Conservation (phyloP, 2,797 vertebrate species). For the Gephyroberyx darwinii region DNA sequence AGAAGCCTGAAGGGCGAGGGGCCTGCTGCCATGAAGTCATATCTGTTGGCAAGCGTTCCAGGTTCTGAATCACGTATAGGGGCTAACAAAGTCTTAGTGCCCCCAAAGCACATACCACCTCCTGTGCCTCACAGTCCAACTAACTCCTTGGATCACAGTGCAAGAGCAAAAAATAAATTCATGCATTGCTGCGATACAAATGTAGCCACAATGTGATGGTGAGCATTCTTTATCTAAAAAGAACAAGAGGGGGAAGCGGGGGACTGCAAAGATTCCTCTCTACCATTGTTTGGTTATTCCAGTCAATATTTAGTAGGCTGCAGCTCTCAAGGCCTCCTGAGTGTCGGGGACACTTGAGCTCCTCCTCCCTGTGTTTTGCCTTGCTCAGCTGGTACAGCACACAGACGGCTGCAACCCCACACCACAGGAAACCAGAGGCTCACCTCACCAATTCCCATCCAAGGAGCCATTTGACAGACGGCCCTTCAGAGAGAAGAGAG, state of each 20-base stretch:
- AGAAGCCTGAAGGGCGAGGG: conserved; percentile 62
- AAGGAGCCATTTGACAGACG: conserved; percentile 67
- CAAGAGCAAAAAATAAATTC: conserved; percentile 47
- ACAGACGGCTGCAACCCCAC: conserved; percentile 81
- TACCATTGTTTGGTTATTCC: conserved; percentile 61
- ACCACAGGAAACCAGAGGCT: conserved; percentile 76
- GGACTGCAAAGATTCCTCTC: conserved; percentile 41
- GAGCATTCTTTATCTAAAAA: conserved; percentile 36
- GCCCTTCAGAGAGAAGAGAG: conserved; percentile 65
- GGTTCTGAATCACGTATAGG: conserved; percentile 56
- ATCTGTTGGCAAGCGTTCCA: conserved; percentile 74
- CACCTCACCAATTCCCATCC: conserved; percentile 69
- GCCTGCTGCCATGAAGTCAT: conserved; percentile 77
- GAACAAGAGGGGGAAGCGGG: not conserved
- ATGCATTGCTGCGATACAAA: conserved; percentile 50
- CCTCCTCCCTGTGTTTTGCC: conserved; percentile 69
- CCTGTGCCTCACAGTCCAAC: conserved; percentile 49
- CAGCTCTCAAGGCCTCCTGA: conserved; percentile 55
- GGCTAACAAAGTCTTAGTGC: conserved; percentile 56
- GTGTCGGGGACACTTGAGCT: conserved; percentile 67
- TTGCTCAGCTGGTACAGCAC: conserved; percentile 72
- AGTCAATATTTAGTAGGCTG: conserved; percentile 62
- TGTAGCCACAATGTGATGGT: conserved; percentile 25
- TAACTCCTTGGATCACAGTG: conserved; percentile 47
- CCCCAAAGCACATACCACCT: conserved; percentile 55